Conservation (phyloP, 2,888 invertebrate genomes). For the Heptascelio sp. region DNA sequence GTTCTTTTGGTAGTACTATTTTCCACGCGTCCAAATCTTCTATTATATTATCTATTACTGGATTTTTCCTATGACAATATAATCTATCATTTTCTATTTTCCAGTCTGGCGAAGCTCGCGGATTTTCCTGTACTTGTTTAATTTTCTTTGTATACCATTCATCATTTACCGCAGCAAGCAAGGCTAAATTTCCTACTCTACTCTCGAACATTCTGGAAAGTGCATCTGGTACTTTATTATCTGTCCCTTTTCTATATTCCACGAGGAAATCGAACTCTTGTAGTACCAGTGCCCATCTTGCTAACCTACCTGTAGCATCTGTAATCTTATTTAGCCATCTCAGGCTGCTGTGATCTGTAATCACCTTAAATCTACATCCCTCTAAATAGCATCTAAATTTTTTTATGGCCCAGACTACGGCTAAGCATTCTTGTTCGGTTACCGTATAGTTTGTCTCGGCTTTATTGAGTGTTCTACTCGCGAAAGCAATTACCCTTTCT, state of each 20-base stretch:
- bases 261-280: not conserved
- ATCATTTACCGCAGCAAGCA: not conserved
- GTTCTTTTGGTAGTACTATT: not conserved
- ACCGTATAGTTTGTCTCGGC: too few relatives aligned
- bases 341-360: conserved; percentile 71
- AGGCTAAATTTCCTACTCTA: too few relatives aligned
- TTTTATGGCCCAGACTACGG: too few relatives aligned
- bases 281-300: not conserved
- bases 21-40: not conserved
- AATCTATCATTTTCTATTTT: not conserved
- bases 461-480: too few relatives aligned
- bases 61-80: not conserved
- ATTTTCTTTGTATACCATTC: not conserved
- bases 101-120: not conserved
- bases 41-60: not conserved
- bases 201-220: too few relatives aligned
- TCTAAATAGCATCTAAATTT: too few relatives aligned
- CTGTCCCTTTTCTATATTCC: too few relatives aligned
- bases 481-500: too few relatives aligned
- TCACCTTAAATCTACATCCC: too few relatives aligned
- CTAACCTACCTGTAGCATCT: not conserved
- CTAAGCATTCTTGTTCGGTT: too few relatives aligned
- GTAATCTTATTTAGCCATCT: conserved; percentile 64
- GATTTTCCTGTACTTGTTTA: not conserved
- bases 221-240: too few relatives aligned